phyloP scores from a whole-genome alignment of 2,888 invertebrate species.

The Acrocyrtus sp. region DNA sequence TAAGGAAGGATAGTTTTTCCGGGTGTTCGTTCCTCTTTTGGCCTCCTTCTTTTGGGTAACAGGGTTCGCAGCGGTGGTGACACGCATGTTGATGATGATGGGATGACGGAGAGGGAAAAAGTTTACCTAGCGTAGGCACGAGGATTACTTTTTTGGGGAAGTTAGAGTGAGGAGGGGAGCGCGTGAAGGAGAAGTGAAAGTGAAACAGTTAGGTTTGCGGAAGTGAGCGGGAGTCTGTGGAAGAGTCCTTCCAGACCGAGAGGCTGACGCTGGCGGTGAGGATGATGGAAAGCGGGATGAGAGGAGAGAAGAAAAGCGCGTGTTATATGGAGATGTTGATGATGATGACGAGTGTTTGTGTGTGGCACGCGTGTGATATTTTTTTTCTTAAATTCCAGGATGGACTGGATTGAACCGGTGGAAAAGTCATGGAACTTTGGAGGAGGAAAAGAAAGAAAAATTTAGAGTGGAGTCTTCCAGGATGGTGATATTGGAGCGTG shows the following conservation, averaged over 20 bases:
- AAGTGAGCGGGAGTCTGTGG: background rate
- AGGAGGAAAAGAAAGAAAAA: background rate
- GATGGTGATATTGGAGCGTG: background rate
- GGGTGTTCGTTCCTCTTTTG: conserved; percentile 36
- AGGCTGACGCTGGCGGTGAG: background rate
- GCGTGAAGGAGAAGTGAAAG: background rate
- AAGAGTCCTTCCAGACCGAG: conserved; percentile 1
- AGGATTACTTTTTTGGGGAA: background rate
- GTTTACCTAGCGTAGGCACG: background rate
- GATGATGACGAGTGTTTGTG: background rate
- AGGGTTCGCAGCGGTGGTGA: background rate
- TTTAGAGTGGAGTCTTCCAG: conserved; percentile 12
- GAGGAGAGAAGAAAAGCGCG: background rate
- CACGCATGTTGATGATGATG: background rate
- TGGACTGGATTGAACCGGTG: conserved; percentile 6
- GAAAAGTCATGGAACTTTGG: conserved; percentile 20
- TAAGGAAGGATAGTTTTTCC: conserved; percentile 5
- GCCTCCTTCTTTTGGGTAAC: background rate
- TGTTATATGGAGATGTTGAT: background rate
- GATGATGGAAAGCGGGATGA: background rate
- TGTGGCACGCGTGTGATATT: background rate
- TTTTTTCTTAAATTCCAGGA: no score
- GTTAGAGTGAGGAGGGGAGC: background rate
- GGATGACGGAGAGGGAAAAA: background rate
- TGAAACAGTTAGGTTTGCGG: background rate